Percentiles rank a stretch among this genome's conserved stretches.
These are phyloP conservation scores for Lophotis ruficrista DNA, from an alignment of 2,113 vertebrate species.

Conservation along the genomic window DNA sequence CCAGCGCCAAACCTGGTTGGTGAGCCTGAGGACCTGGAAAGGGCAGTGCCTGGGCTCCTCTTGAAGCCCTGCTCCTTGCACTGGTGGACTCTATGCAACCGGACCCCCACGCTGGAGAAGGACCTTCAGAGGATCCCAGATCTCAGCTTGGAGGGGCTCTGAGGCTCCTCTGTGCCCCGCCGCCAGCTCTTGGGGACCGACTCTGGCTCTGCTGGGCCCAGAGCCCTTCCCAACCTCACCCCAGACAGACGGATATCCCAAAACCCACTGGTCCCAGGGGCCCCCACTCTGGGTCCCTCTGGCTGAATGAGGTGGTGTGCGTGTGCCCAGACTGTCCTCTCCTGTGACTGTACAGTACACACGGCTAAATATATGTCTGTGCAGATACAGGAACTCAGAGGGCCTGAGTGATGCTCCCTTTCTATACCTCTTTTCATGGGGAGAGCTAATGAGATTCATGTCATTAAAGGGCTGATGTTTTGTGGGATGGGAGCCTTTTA, in stretches of 20 bases:
- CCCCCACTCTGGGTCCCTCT: constrained; percentile 1
- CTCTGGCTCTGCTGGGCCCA: neutral
- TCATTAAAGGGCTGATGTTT: constrained; percentile 79
- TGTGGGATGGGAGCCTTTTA: constrained; percentile 81
- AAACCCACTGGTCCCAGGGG: constrained; percentile 47
- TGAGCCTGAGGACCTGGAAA: neutral
- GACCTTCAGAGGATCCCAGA: neutral
- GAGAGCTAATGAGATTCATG: constrained; percentile 81
- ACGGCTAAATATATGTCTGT: constrained; percentile 77
- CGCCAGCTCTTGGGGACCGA: neutral
- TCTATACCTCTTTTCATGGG: constrained; percentile 83
- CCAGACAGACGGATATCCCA: constrained; percentile 63
- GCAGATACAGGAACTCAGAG: constrained; percentile 76
- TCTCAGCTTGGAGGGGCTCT: neutral
- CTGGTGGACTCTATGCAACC: neutral
- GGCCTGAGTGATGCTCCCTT: constrained; percentile 73
- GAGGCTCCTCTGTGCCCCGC: neutral
- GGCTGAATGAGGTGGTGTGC: constrained; percentile 71
- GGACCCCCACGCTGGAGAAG: neutral
- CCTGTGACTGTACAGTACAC: constrained; percentile 71
- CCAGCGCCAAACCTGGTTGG: accelerated
- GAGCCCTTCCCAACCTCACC: constrained; percentile 28
- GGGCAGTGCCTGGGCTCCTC: neutral
- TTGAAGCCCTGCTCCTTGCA: neutral
- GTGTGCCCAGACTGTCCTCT: constrained; percentile 65